These are phyloP conservation scores for Oryzias curvinotus DNA, from an alignment of 2,113 vertebrate genomes.

Conservation along the genomic window DNA sequence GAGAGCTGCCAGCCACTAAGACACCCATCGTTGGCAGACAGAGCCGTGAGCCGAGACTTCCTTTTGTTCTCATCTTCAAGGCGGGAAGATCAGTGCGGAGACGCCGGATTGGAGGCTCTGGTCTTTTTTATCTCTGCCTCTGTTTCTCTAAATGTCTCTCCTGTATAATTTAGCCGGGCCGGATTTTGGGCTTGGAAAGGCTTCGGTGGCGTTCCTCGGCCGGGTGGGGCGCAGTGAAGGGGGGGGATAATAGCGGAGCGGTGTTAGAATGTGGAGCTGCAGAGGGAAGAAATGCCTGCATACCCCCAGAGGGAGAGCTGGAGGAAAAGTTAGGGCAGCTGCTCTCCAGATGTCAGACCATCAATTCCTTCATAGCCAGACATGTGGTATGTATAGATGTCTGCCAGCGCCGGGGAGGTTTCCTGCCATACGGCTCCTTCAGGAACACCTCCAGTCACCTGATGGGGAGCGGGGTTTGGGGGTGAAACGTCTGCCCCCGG, in stretches of 20 bases:
- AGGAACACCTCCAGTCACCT: slow-evolving; percentile 6
- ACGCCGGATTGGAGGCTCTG: slow-evolving; percentile 22
- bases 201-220: slow-evolving; percentile 52
- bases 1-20: slow-evolving; percentile 49
- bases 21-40: slow-evolving; percentile 35
- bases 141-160: slow-evolving; percentile 48
- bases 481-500: not conserved
- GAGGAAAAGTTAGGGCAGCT: slow-evolving; percentile 61
- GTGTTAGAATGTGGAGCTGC: slow-evolving; percentile 46
- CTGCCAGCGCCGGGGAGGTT: not conserved
- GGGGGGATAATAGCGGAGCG: slow-evolving; percentile 54
- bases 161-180: slow-evolving; percentile 69
- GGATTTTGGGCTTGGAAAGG: slow-evolving; percentile 67
- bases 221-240: slow-evolving; percentile 52
- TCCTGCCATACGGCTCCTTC: not conserved
- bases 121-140: slow-evolving; percentile 34
- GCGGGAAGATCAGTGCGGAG: slow-evolving; percentile 30
- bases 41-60: slow-evolving; percentile 32
- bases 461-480: not conserved
- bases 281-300: slow-evolving; percentile 59
- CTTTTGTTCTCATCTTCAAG: slow-evolving; percentile 42
- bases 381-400: slow-evolving; percentile 11
- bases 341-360: slow-evolving; percentile 67
- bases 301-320: slow-evolving; percentile 50
- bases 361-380: slow-evolving; percentile 27